Conservation (phyloP, 2,888 invertebrate species). For the Hydriomena furcata region DNA sequence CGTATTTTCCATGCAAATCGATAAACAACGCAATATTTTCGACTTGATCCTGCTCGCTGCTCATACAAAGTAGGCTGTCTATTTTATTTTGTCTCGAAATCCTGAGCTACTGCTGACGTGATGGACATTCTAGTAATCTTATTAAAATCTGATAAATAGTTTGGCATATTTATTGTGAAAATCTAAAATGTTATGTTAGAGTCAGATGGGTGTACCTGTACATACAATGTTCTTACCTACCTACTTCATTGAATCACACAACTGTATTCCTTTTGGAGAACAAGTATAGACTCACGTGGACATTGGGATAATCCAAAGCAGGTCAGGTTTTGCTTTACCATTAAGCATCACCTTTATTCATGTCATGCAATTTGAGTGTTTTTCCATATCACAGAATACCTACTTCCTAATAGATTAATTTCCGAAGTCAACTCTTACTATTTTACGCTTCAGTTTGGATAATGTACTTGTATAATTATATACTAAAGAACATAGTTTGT, state of each 20-base stretch:
- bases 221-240: not conserved
- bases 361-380: no score
- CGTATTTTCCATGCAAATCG: slow-evolving; percentile 36
- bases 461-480: no score
- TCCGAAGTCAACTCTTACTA: no score
- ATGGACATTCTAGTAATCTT: slow-evolving; percentile 3
- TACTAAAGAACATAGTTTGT: no score
- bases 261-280: not conserved
- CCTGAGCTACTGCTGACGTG: slow-evolving; percentile 9
- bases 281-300: not conserved
- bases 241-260: not conserved
- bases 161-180: not conserved
- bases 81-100: slow-evolving; percentile 9
- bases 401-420: no score
- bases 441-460: no score
- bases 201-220: no score
- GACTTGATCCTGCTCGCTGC: slow-evolving; percentile 10
- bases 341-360: no score
- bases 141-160: slow-evolving; percentile 1
- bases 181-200: not conserved
- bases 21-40: slow-evolving; percentile 20
- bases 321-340: no score
- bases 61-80: slow-evolving; percentile 24
- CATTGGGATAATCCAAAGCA: no score
- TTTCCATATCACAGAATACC: no score